Evolutionary conservation across 2,797 vertebrate genomes (phyloP).

Genomic region (Eupleurogrammus muticus): DNA sequence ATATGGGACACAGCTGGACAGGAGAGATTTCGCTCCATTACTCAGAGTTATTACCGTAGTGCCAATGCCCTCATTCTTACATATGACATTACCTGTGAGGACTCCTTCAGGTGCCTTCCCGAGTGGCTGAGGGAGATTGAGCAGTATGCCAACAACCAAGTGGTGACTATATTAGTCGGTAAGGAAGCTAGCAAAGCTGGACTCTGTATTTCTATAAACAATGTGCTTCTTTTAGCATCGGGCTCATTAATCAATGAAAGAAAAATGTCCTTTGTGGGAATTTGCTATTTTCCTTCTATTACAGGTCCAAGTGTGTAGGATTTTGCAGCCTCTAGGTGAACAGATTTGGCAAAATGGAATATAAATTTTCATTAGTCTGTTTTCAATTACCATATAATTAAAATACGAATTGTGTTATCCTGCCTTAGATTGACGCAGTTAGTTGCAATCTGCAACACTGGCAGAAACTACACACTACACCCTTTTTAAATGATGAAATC

Average conservation of each 20-base stretch:
- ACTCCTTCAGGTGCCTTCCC: slow-evolving; percentile 98
- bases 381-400: no score
- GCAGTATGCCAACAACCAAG: slow-evolving; percentile 98
- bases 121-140: slow-evolving; percentile 99
- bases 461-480: no score
- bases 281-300: no score
- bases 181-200: slow-evolving; percentile 64
- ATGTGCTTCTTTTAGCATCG: slow-evolving; percentile 1
- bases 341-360: no score
- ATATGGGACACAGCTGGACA: slow-evolving; percentile 99
- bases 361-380: no score
- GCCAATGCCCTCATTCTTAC: slow-evolving; percentile 98
- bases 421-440: no score
- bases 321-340: no score
- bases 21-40: slow-evolving; percentile 99
- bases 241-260: slow-evolving; percentile 5
- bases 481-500: no score
- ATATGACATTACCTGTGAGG: slow-evolving; percentile 99
- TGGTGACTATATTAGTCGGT: slow-evolving; percentile 99
- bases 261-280: not conserved
- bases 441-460: no score
- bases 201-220: slow-evolving; percentile 4
- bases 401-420: no score
- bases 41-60: slow-evolving; percentile 99
- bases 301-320: no score